Evolutionary conservation across 2,888 invertebrate species (phyloP).

Genomic region (Dynastes maya): DNA sequence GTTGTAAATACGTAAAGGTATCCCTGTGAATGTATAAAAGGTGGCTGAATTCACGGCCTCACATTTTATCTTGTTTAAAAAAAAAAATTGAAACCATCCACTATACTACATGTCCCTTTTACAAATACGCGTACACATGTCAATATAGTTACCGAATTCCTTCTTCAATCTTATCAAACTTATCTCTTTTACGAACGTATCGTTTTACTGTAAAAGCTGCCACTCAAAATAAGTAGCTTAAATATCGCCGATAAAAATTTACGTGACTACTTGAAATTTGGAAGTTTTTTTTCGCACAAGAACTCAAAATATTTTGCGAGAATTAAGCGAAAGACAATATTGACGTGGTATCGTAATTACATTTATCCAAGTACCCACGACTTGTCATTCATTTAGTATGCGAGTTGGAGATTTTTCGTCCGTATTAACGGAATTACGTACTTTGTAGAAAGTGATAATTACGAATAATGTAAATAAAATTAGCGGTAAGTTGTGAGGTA

Average conservation of each 20-base stretch:
- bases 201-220: conserved; percentile 32
- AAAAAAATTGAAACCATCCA: background rate
- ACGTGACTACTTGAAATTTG: conserved; percentile 26
- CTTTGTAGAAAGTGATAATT: conserved; percentile 13
- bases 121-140: background rate
- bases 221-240: conserved; percentile 18
- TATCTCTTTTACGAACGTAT: conserved; percentile 16
- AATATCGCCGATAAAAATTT: conserved; percentile 20
- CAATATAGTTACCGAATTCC: conserved; percentile 13
- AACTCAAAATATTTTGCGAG: conserved; percentile 10
- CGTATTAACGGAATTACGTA: conserved; percentile 15
- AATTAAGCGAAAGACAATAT: conserved; percentile 15
- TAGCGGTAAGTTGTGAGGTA: conserved; percentile 26
- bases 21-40: background rate
- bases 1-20: conserved; percentile 7
- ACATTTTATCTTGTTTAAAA: background rate
- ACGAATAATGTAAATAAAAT: conserved; percentile 21
- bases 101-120: background rate
- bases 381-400: conserved; percentile 4
- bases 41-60: background rate
- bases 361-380: conserved; percentile 8
- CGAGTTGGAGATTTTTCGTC: background rate
- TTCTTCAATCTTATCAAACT: conserved; percentile 12
- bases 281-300: background rate
- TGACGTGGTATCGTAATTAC: conserved; percentile 5